phyloP scores from a whole-genome alignment of 1,140 invertebrate genomes.

The Drosophila erecta region DNA sequence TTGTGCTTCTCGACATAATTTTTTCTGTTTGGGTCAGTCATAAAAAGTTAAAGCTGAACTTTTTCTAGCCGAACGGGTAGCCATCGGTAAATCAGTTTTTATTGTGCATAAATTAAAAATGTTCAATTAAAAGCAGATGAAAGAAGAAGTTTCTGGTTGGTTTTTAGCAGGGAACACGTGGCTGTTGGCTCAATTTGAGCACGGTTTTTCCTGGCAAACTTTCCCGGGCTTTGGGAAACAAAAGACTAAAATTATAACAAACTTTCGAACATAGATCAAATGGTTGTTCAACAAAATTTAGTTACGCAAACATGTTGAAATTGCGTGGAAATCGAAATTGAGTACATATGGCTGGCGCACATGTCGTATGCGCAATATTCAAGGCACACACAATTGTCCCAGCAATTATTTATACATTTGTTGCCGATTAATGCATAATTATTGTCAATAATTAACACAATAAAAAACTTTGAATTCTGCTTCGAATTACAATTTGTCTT shows the following conservation, averaged over 20 bases:
- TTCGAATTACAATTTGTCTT: conserved; percentile 33
- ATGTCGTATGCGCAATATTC: conserved; percentile 17
- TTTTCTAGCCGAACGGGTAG: conserved; percentile 52
- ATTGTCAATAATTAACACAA: conserved; percentile 55
- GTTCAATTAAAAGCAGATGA: conserved; percentile 66
- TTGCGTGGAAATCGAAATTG: conserved; percentile 9
- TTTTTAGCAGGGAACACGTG: neutral
- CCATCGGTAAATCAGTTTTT: conserved; percentile 72
- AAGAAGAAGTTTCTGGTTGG: conserved; percentile 7
- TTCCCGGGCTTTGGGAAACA: neutral
- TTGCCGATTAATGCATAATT: conserved; percentile 54
- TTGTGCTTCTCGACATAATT: neutral
- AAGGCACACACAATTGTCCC: conserved; percentile 16
- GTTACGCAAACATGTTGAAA: conserved; percentile 28
- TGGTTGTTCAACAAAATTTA: conserved; percentile 15
- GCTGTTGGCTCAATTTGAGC: conserved; percentile 7
- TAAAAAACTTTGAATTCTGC: conserved; percentile 43
- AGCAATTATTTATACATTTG: conserved; percentile 50
- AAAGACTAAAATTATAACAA: conserved; percentile 1
- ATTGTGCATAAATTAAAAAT: conserved; percentile 82
- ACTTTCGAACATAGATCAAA: conserved; percentile 6
- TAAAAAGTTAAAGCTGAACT: conserved; percentile 70
- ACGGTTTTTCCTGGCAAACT: conserved; percentile 5
- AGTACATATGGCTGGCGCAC: conserved; percentile 17
- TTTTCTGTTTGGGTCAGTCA: conserved; percentile 49